Evolutionary conservation across 2,113 vertebrate genomes (phyloP).

Genomic region (Brevimyrus niger): DNA sequence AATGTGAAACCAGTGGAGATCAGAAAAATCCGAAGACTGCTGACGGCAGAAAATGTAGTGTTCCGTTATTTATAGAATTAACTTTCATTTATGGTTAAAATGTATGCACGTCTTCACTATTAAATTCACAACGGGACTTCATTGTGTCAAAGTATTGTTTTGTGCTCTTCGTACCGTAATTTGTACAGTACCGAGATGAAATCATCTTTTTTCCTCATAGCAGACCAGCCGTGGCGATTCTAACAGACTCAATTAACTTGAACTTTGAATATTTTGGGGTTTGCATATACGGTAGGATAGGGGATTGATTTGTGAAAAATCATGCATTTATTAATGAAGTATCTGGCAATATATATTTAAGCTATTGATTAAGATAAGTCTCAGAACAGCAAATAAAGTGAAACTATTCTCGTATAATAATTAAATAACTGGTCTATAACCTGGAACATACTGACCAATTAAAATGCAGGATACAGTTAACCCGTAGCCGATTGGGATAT

Average conservation of each 20-base stretch:
- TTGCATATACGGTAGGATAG: neutral
- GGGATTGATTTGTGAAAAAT: neutral
- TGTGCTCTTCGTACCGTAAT: neutral
- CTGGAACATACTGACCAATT: constrained; percentile 18
- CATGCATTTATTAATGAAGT: neutral
- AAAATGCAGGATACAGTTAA: constrained; percentile 16
- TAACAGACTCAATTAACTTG: neutral
- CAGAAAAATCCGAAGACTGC: constrained; percentile 31
- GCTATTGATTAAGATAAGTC: neutral
- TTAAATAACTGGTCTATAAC: neutral
- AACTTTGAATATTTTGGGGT: neutral
- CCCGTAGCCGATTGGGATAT: constrained; percentile 21
- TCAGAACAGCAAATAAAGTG: neutral
- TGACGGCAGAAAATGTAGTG: constrained; percentile 44
- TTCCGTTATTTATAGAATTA: constrained; percentile 38
- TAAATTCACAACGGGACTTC: neutral
- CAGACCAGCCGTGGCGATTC: neutral
- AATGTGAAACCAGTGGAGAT: constrained; percentile 35
- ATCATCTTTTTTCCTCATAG: neutral
- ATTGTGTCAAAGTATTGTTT: neutral
- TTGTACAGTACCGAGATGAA: neutral
- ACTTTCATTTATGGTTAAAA: neutral
- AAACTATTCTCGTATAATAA: neutral
- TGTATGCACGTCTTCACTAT: neutral
- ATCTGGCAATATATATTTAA: neutral